These are phyloP conservation scores for Lapara coniferarum DNA, from an alignment of 2,888 invertebrate genomes.

Conservation along the genomic window DNA sequence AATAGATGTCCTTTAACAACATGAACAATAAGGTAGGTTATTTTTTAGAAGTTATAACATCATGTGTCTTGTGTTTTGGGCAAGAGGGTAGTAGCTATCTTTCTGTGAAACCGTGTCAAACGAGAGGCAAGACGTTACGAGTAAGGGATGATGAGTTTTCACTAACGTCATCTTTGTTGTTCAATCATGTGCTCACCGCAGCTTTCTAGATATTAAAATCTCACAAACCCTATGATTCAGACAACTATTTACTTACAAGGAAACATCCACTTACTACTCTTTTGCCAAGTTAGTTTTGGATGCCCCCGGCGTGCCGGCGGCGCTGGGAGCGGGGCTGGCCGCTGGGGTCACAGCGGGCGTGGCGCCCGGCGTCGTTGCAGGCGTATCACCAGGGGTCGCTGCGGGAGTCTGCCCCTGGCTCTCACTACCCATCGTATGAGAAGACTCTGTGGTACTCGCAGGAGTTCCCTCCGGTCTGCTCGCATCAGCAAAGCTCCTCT, in stretches of 20 bases:
- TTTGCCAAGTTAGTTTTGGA: slow-evolving; percentile 37
- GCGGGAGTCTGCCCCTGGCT: slow-evolving; percentile 16
- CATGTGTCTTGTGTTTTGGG: not conserved
- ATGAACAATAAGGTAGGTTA: too few relatives aligned
- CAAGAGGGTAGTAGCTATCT: slow-evolving; percentile 9
- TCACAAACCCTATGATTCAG: too few relatives aligned
- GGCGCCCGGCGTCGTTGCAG: slow-evolving; percentile 30
- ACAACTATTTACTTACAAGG: not conserved
- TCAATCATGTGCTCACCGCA: too few relatives aligned
- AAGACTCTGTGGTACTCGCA: slow-evolving; percentile 12
- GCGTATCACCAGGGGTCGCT: slow-evolving; percentile 29
- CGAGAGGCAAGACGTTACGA: too few relatives aligned
- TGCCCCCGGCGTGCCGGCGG: slow-evolving; percentile 33
- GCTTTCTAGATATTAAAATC: too few relatives aligned
- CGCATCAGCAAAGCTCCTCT: slow-evolving; percentile 49
- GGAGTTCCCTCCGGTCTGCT: slow-evolving; percentile 30
- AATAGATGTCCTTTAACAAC: too few relatives aligned
- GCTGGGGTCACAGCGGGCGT: slow-evolving; percentile 31
- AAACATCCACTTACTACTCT: slow-evolving; percentile 29
- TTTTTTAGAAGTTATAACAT: too few relatives aligned
- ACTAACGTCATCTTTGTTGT: too few relatives aligned
- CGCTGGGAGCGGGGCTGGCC: slow-evolving; percentile 29
- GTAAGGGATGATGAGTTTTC: too few relatives aligned
- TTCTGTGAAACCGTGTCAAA: too few relatives aligned
- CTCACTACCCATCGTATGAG: slow-evolving; percentile 26